These are phyloP conservation scores for Ctenochaetus hawaiiensis DNA, from an alignment of 2,797 vertebrate species.

Conservation along the genomic window DNA sequence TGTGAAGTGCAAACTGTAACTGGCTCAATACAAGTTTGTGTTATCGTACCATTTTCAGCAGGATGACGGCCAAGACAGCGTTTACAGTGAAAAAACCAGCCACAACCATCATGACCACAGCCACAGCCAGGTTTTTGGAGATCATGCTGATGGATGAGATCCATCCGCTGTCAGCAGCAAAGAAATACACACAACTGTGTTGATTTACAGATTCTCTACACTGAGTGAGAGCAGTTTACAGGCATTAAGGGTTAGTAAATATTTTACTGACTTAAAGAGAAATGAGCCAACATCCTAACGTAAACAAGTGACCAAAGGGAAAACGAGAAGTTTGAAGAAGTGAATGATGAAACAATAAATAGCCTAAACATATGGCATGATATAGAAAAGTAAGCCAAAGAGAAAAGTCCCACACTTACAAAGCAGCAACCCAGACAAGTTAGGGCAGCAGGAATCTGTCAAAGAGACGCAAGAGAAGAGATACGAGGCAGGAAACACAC, in stretches of 20 bases:
- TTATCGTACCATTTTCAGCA: constrained; percentile 91
- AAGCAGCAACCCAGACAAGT: constrained; percentile 74
- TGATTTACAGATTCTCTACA: constrained; percentile 5
- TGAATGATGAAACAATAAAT: constrained; percentile 32
- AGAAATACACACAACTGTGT: constrained; percentile 27
- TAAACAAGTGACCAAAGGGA: constrained; percentile 23
- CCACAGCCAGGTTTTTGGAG: constrained; percentile 81
- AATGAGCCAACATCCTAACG: constrained; percentile 7
- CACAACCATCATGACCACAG: constrained; percentile 96
- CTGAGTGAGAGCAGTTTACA: background rate
- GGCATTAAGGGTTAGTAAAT: background rate
- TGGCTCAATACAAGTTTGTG: background rate
- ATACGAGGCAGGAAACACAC: constrained; percentile 42
- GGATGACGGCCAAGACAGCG: constrained; percentile 87
- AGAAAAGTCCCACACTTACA: constrained; percentile 73
- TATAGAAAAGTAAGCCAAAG: constrained; percentile 54
- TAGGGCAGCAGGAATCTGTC: constrained; percentile 80
- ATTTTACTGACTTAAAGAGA: background rate
- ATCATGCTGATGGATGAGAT: constrained; percentile 88
- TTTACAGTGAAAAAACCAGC: constrained; percentile 94
- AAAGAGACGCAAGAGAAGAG: constrained; percentile 75
- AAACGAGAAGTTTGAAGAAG: constrained; percentile 39
- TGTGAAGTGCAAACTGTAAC: background rate
- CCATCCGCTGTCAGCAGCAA: constrained; percentile 89
- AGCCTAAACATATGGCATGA: constrained; percentile 16